Percentiles rank a stretch among this genome's conserved stretches.
phyloP scores from a whole-genome alignment of 2,113 vertebrate species.

The Psophia crepitans region DNA sequence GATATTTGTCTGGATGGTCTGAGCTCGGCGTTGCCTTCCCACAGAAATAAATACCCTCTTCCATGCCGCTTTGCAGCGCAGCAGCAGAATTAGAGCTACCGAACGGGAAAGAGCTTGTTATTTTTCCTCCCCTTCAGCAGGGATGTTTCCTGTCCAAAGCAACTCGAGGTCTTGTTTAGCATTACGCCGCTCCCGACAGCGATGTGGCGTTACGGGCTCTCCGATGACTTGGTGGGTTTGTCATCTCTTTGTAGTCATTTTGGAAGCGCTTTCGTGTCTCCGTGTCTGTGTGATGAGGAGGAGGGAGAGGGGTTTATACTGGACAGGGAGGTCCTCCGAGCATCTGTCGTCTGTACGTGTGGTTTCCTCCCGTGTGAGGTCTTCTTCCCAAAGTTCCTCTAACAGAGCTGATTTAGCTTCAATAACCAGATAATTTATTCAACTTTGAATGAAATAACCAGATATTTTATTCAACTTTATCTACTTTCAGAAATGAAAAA shows the following conservation, averaged over 20 bases:
- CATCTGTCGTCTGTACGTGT: background rate
- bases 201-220: rapidly evolving
- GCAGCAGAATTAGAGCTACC: background rate
- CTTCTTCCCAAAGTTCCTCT: background rate
- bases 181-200: background rate
- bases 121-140: background rate
- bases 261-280: background rate
- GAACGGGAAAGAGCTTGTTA: background rate
- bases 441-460: background rate
- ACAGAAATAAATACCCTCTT: background rate
- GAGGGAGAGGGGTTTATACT: background rate
- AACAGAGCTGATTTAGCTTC: background rate
- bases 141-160: background rate
- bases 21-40: background rate
- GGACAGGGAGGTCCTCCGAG: background rate
- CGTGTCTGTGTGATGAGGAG: background rate
- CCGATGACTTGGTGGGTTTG: background rate
- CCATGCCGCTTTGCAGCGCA: background rate
- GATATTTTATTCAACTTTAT: background rate
- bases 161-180: background rate
- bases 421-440: background rate
- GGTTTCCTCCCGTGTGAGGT: background rate
- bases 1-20: background rate
- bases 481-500: background rate
- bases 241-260: background rate